Evolutionary conservation across 1,140 invertebrate species (phyloP), one percentile per base, ranked within the genome.

Genomic region (Trachymyrmex septentrionalis): DNA sequence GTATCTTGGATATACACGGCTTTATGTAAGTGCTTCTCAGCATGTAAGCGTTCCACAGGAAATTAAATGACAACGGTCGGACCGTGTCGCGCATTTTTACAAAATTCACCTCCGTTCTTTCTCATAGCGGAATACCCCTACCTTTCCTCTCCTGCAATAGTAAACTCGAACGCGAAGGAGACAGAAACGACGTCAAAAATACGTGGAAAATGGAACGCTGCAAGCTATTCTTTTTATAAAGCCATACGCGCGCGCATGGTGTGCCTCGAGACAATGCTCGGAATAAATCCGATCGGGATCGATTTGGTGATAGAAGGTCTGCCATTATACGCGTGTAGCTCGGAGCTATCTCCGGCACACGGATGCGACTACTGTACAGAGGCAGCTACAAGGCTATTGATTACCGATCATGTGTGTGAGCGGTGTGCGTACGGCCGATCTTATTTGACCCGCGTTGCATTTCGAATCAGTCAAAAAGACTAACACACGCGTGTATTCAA

Each of bases 231-330:
- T 81, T 81, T 81, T 81, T 66, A 78, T 78, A 66, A 78, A 78
- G 44, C 38, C 76, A 48, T 44, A 38, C 24, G 69, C 50, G 59
- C 48, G 69, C 27, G 75, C 16, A 4, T 57, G 53, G 53, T 48
- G 24, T 10, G 80, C 67, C 55, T 82, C 69, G 55, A 84, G 80
- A 73, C 67, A 84, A 84, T 73, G 57, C 80, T 84, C 72, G 69
- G 69, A 84, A 84, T 84, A 84, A 63, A 84, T 73, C 80, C 69
- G 55, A 30, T 84, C 53, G 57, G 69, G 55, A 84, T 84, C 80
- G 69, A 84, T 84, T 69, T 73, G 69, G 19, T 71, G 55, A 84
- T 73, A 34, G 66, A 16, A 81, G 66, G 67, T 82, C 67, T 50
- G 24, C n/a, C 21, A 55, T 57, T 61, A 73, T 63, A 24, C 6